Conservation (phyloP, 2,888 invertebrate genomes). For the Tachina grossa region DNA sequence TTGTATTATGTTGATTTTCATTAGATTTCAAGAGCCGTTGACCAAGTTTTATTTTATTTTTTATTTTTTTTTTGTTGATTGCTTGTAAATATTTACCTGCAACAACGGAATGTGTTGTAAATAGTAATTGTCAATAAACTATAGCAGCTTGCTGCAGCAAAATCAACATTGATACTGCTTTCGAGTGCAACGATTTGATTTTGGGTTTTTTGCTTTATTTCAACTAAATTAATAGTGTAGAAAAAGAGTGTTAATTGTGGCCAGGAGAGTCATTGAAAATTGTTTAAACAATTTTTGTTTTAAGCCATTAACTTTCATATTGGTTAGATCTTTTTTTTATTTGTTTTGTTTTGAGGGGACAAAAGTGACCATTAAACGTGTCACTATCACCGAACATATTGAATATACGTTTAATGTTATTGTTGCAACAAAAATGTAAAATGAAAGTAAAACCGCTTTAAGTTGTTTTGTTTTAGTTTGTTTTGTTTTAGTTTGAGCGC, state of each 20-base stretch:
- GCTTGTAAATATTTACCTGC: constrained; percentile 11
- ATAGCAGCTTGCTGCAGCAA: constrained; percentile 5
- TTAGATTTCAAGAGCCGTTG: constrained; percentile 44
- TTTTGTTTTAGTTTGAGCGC: background rate
- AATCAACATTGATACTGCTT: constrained; percentile 5
- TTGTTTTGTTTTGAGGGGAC: background rate
- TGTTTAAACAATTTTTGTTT: constrained; percentile 35
- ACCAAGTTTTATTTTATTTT: constrained; percentile 33
- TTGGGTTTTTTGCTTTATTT: background rate
- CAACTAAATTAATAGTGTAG: constrained; percentile 35
- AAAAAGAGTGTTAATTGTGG: constrained; percentile 45
- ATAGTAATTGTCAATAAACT: constrained; percentile 20
- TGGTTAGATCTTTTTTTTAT: constrained; percentile 10
- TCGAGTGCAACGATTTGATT: background rate
- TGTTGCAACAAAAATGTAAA: background rate
- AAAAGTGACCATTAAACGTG: constrained; percentile 13
- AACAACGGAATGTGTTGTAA: constrained; percentile 21
- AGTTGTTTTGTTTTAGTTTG: background rate
- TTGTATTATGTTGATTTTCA: constrained; percentile 24
- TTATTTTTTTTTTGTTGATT: background rate
- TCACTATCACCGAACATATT: background rate
- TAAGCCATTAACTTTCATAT: constrained; percentile 34
- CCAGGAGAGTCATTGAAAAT: constrained; percentile 31
- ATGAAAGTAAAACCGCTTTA: constrained; percentile 37
- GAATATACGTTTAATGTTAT: background rate